These are phyloP conservation scores for Boleophthalmus pectinirostris DNA, from an alignment of 2,113 vertebrate species.

Conservation along the genomic window DNA sequence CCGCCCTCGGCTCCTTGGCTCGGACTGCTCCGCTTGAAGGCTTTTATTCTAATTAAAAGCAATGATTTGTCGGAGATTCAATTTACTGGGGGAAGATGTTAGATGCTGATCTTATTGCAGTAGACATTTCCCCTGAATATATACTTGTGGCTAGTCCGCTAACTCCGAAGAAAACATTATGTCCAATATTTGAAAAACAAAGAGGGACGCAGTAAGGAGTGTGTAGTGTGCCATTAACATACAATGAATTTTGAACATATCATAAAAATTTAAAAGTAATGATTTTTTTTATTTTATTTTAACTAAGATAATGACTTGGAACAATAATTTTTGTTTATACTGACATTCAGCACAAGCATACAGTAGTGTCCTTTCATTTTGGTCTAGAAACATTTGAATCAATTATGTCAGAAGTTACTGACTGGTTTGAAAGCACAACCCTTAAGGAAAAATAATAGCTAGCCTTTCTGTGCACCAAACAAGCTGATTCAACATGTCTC, in stretches of 20 bases:
- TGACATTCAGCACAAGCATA: neutral
- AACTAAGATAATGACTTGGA: no score
- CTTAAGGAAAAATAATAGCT: neutral
- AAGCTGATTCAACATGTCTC: constrained; percentile 3
- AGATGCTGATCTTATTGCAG: constrained; percentile 74
- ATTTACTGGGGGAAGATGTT: constrained; percentile 73
- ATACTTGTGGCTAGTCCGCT: constrained; percentile 40
- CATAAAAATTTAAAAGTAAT: no score
- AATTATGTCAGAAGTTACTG: neutral
- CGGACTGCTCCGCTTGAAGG: constrained; percentile 69
- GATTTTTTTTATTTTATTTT: no score
- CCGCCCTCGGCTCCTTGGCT: constrained; percentile 44
- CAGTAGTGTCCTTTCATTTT: no score
- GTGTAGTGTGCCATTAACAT: neutral
- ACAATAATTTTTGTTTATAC: no score
- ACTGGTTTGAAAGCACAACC: neutral
- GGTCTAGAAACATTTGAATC: neutral
- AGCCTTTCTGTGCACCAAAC: neutral
- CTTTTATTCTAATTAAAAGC: constrained; percentile 91
- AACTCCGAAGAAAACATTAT: constrained; percentile 30
- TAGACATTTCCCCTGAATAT: constrained; percentile 59
- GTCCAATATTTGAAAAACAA: constrained; percentile 21
- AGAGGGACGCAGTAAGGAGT: neutral
- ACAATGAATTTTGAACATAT: no score
- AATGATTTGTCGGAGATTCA: constrained; percentile 81